These are phyloP conservation scores for Tangara arthus DNA, from an alignment of 2,797 vertebrate species.

Conservation along the genomic window DNA sequence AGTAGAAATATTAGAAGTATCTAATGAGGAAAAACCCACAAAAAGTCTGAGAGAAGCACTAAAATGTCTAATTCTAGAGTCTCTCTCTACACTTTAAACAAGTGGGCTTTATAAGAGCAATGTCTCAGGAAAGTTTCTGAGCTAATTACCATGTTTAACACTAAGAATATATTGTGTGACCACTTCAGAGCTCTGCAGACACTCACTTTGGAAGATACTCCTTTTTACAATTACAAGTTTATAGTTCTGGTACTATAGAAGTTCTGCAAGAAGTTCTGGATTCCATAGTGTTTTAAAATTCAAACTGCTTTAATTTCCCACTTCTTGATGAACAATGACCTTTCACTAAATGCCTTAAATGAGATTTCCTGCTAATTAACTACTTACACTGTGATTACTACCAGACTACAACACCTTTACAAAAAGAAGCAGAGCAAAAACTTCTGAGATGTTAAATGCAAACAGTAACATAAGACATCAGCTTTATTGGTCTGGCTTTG, in stretches of 20 bases:
- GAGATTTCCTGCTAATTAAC: slow-evolving; percentile 44
- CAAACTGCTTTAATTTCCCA: background rate
- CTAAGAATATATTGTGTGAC: background rate
- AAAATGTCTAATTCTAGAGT: background rate
- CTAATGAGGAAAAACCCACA: background rate
- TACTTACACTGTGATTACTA: background rate
- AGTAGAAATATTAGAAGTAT: background rate
- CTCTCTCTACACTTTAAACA: background rate
- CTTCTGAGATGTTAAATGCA: background rate
- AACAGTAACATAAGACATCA: background rate
- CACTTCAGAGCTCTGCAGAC: background rate
- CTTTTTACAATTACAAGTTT: background rate
- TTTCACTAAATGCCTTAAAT: slow-evolving; percentile 26
- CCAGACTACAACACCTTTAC: background rate
- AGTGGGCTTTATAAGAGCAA: background rate
- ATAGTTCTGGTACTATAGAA: background rate
- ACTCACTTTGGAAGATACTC: background rate
- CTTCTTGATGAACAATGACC: slow-evolving; percentile 44
- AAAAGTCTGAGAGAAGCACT: background rate
- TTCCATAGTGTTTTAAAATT: background rate
- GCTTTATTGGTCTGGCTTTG: background rate
- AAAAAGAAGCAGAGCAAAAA: background rate
- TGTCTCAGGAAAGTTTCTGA: background rate
- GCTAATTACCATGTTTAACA: background rate
- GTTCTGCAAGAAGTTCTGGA: background rate